Evolutionary conservation across 2,797 vertebrate species (phyloP), one percentile per base, ranked within the genome.

Genomic region (Lacerta viridis): DNA sequence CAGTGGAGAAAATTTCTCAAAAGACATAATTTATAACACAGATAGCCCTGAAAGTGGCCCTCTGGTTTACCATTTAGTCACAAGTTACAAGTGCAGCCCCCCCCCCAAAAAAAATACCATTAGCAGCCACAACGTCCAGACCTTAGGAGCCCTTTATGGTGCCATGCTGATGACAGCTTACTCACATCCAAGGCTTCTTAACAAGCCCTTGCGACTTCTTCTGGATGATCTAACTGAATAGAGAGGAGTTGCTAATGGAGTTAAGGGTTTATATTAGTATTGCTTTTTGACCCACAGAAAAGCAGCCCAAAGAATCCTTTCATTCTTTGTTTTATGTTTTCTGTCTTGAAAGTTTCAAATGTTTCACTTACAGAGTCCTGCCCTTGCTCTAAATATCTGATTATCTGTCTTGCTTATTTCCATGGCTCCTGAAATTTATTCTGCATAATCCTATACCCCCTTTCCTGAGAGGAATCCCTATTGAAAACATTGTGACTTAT

Each of bases 371-470:
- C 95, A 96, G 95, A 96, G 95, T 95, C 90, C 94, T 95, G 93
- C 95, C 94, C 93, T 46, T 92, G 95, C 94, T 95, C 93, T 88
- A 95, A 96, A 93, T 96, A 92, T 96, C 96, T 95, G 95, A 96
- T 97, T 96, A 97, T 96, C 95, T 96, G 96, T 74, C n/a, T 74
- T 39, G 13, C 2, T 18, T 3, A 74, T 74, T 93, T 83, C 29
- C 96, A 94, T 74, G 96, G 95, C 96, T 96, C 96, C 94, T 95
- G 94, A 96, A 97, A 97, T 95, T 94, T 96, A 95, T 95, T 96
- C 96, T 96, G 95, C 95, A 95, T 95, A 96, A 94, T 23, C 20
- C 20, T 64, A 23, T 64, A 23, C 61, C 61, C 61, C 17, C 61
- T 64, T 64, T 18, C 61, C 20, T 64, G 20, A 64, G 20, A 64